A percentile compares a stretch with the other conserved stretches of the same genome.
Evolutionary conservation across 2,888 invertebrate genomes (phyloP).

Genomic region (Pogonocherus hispidulus): DNA sequence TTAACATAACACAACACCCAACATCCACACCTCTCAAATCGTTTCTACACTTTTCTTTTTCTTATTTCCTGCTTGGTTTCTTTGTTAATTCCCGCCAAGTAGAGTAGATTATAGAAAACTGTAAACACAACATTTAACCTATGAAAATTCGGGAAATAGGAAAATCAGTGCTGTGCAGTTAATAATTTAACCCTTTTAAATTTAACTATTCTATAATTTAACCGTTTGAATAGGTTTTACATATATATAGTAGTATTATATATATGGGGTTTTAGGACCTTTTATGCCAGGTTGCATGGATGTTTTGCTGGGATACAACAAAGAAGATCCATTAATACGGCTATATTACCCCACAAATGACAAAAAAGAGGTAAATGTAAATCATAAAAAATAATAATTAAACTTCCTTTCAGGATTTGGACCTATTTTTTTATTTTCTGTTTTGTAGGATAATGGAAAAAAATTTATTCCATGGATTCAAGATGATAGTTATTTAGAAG

Average conservation of each 20-base stretch:
- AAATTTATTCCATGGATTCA: constrained; percentile 74
- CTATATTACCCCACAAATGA: constrained; percentile 73
- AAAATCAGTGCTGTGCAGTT: too few species aligned
- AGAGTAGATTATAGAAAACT: not conserved
- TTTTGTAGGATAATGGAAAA: constrained; percentile 66
- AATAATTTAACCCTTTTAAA: too few species aligned
- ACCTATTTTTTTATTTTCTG: not conserved
- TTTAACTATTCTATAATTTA: too few species aligned
- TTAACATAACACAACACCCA: constrained; percentile 35
- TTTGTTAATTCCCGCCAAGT: constrained; percentile 11
- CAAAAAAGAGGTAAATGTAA: constrained; percentile 62
- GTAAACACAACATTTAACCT: not conserved
- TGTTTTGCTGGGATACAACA: constrained; percentile 71
- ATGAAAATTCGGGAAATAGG: not conserved
- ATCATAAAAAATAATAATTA: not conserved
- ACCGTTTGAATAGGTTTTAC: too few species aligned
- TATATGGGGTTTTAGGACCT: constrained; percentile 66
- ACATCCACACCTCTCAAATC: not conserved
- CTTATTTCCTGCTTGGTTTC: not conserved
- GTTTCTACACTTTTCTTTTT: too few species aligned
- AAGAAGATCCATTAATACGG: constrained; percentile 71
- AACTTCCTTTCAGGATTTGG: too few species aligned
- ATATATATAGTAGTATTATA: too few species aligned
- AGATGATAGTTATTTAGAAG: constrained; percentile 71
- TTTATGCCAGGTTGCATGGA: constrained; percentile 73